Percentiles rank a stretch among this genome's conserved stretches.
Conservation (phyloP, 2,113 vertebrate species). For the Entelurus aequoreus region DNA sequence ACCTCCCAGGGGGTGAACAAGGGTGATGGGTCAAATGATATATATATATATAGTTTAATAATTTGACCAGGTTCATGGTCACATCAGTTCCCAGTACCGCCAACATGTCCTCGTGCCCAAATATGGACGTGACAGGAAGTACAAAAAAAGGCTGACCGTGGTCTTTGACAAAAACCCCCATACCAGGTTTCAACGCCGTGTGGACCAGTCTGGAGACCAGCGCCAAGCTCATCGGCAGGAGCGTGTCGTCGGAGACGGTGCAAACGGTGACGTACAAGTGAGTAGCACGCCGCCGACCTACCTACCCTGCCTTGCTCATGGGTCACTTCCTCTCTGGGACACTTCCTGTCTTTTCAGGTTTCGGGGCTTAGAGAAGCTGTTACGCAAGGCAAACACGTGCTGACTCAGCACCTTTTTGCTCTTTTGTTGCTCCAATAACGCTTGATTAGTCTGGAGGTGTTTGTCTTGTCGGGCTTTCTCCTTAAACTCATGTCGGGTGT, state of each 20-base stretch:
- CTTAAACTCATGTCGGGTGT: no score
- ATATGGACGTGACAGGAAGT: background rate
- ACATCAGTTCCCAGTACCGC: no score
- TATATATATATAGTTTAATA: no score
- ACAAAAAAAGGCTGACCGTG: background rate
- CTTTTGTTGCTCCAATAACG: background rate
- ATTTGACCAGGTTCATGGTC: no score
- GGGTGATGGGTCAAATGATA: no score
- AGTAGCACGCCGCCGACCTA: constrained; percentile 47
- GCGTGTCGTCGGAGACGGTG: constrained; percentile 84
- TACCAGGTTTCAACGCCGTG: constrained; percentile 84
- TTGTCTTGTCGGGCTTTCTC: constrained; percentile 15
- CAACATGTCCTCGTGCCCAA: no score
- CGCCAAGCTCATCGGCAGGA: constrained; percentile 86
- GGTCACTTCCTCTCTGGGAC: background rate
- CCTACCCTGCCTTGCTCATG: background rate
- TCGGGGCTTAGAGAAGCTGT: constrained; percentile 65
- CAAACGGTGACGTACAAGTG: constrained; percentile 89
- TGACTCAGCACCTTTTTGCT: background rate
- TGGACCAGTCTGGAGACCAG: constrained; percentile 91
- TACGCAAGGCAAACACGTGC: constrained; percentile 33
- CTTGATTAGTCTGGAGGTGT: constrained; percentile 5
- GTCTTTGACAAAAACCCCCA: background rate
- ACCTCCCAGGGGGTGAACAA: no score
- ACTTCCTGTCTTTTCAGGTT: constrained; percentile 66